Base-by-base conservation (phyloP, 2,797 vertebrate species). In the Arrhamphus sclerolepis region DNA sequence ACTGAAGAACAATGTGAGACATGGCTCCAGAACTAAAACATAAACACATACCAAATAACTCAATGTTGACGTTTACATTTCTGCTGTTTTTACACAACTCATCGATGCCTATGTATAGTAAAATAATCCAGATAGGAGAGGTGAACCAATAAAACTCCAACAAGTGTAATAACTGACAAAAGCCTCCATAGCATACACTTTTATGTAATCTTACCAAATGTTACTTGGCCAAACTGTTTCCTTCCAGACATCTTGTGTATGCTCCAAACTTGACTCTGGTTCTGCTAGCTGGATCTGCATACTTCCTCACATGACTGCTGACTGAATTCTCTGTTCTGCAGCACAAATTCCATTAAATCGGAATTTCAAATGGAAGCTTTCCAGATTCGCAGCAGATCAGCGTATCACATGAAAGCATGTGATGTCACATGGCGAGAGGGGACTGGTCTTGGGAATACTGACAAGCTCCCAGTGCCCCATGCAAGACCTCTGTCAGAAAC, bases 391-490 rank as follows among this genome's bases (percentile, higher is more conserved):
- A 89, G 84, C 84, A 88, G 88, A 89, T 91, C 89, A 87, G 88
- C 82, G 73, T 80, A 92, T 93, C 92, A 93, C 91, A 93, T 93
- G 92, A 91, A 92, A 92, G 91, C 92, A 93, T 93, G 91, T 93
- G 92, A 91, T 93, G 91, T 93, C 91, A 92, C 92, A 91, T 93
- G 92, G 75, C 24, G 31, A 71, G 65, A 75, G 81, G 31, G 31
- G 84, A 77, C 78, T 70, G 82, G 76, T 68, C 83, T 80, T 55
- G 49, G 75, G 80, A 76, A 75, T 47, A 73, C 70, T 55, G 72
- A 82, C 76, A 26, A 81, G 75, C 70, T 68, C 54, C 51, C 42
- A 1, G 14, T 72, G 81, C 67, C 77, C 75, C 50, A 56, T n/a
- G 14, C 46, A 77, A 56, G 78, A 82, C 85, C 86, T 72, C 67